Evolutionary conservation across 1,140 invertebrate genomes (phyloP).

Genomic region (Anagrus nilaparvatae): DNA sequence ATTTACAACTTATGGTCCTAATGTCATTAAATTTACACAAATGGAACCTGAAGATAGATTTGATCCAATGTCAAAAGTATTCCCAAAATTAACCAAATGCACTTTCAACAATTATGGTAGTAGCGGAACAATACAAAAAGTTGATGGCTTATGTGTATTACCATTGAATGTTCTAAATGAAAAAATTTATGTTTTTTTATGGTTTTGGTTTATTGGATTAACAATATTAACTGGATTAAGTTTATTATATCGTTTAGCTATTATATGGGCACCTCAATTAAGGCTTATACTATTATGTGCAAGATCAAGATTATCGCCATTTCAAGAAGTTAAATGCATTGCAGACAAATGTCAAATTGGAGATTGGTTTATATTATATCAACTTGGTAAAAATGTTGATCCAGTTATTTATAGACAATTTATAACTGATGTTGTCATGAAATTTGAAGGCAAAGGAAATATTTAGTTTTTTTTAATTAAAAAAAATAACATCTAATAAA

Average conservation of each 20-base stretch:
- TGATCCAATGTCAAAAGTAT: not conserved
- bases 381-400: constrained; percentile 58
- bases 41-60: not conserved
- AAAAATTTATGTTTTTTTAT: constrained; percentile 69
- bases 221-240: constrained; percentile 50
- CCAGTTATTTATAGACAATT: too few relatives aligned
- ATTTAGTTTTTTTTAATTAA: too few relatives aligned
- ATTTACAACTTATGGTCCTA: not conserved
- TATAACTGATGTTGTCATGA: too few relatives aligned
- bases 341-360: constrained; percentile 47
- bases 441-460: too few relatives aligned
- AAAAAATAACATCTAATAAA: too few relatives aligned
- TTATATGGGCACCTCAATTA: not conserved
- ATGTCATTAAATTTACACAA: not conserved
- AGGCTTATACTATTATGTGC: not conserved
- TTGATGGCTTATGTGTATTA: constrained; percentile 62
- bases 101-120: constrained; percentile 41
- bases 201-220: constrained; percentile 71
- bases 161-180: constrained; percentile 71
- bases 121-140: constrained; percentile 47
- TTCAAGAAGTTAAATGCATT: constrained; percentile 40
- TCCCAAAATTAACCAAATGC: constrained; percentile 6
- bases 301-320: constrained; percentile 29
- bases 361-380: constrained; percentile 61
- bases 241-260: constrained; percentile 41